Base-by-base conservation (phyloP, 2,113 vertebrate species). In the Phainopepla nitens region DNA sequence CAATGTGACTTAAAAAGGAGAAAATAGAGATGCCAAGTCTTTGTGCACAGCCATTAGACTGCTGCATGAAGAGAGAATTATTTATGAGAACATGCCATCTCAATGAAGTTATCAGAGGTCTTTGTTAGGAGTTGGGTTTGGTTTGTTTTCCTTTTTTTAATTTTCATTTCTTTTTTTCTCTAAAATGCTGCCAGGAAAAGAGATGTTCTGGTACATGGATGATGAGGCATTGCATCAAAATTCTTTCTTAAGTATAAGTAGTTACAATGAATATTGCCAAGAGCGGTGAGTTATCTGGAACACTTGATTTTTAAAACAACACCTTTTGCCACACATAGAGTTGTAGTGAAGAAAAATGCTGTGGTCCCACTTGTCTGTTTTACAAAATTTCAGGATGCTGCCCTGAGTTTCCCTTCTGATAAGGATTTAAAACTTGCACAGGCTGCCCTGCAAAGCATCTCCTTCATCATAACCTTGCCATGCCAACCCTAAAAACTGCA, bases 1-100 rank as follows among this genome's bases (percentile, higher is more conserved):
- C 50, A 87, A 2, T n/a, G 53, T 77, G 91, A 50, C 78, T 95
- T 82, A 57, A 91, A 94, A 93, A 93, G 78, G 78, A 91, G 49
- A 89, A 95, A 89, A 82, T 3, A 70, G 36, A 76, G 51, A 47
- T 56, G 69, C 50, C 50, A 90, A 87, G 23, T n/a, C 39, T 88
- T 90, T 70, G 28, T 82, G 66, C 24, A 15, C 33, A 23, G 68
- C 88, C 42, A 33, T 90, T n/a, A 66, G 23, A 13, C 33, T 47
- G 50, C 14, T 70, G 10, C 25, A 66, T 70, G 62, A 47, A 80
- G 44, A 57, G 29, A 66, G 45, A 86, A 80, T 62, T 73, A 79
- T 94, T 94, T 85, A 60, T 79, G 39, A 87, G 66, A 91, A 54
- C 54, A 72, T 85, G 19, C 13, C 47, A 27, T 54, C 39, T 82